Conservation (phyloP, 2,113 vertebrate genomes). For the Athene noctua region DNA sequence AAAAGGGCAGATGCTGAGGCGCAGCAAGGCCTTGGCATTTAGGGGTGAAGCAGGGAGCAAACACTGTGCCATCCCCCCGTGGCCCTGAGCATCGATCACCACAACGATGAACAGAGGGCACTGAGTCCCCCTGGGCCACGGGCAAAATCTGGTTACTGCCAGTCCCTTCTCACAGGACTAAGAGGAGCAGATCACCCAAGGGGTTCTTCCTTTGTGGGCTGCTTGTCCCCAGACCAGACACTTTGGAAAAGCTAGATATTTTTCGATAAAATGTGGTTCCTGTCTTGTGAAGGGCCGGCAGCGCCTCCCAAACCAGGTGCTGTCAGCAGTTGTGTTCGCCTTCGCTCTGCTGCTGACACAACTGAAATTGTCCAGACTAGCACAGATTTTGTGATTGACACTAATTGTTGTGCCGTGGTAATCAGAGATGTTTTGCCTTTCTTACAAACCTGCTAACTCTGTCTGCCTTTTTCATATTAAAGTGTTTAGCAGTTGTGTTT, state of each 20-base stretch:
- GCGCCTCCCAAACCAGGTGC: neutral
- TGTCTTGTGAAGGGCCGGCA: neutral
- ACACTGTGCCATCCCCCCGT: too few species aligned
- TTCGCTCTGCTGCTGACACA: neutral
- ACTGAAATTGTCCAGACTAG: neutral
- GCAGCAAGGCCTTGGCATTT: neutral
- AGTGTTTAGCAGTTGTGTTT: neutral
- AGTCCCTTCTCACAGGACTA: neutral
- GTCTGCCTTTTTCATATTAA: neutral
- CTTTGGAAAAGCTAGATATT: neutral
- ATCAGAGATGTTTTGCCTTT: neutral
- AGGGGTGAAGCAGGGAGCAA: neutral
- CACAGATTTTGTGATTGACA: neutral
- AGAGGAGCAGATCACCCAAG: neutral
- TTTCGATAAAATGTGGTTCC: neutral
- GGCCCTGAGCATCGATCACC: neutral
- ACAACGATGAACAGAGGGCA: rapidly evolving
- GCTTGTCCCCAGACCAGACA: neutral
- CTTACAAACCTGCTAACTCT: neutral
- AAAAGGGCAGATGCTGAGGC: neutral
- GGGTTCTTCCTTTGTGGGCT: too few species aligned
- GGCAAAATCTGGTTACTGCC: neutral
- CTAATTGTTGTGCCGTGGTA: neutral
- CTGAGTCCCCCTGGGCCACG: rapidly evolving
- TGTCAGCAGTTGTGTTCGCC: neutral